Conservation (phyloP, 1,140 invertebrate genomes). For the Amphibalanus amphitrite region DNA sequence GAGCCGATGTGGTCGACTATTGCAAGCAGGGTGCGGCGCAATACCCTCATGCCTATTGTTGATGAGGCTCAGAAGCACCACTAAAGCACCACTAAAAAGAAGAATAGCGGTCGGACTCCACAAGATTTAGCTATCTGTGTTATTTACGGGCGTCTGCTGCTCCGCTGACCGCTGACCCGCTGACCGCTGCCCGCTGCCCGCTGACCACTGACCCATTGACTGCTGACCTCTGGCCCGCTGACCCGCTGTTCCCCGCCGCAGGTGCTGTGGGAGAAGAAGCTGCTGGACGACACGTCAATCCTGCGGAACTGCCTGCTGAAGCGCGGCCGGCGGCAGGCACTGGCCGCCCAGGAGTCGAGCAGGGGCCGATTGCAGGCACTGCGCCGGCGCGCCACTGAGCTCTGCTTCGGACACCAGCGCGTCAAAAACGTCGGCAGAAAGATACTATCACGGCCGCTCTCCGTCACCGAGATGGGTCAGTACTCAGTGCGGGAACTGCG, state of each 20-base stretch:
- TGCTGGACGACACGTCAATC: not conserved
- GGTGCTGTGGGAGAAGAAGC: not conserved
- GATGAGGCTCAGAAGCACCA: no score
- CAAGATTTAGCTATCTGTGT: no score
- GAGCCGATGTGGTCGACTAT: no score
- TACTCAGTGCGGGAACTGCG: not conserved
- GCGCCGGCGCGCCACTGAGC: not conserved
- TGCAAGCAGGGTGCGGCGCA: no score
- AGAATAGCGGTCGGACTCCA: no score
- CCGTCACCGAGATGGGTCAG: not conserved
- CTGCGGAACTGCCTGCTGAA: not conserved
- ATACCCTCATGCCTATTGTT: no score
- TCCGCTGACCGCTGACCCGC: no score
- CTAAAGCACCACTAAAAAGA: no score
- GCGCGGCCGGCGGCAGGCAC: not conserved
- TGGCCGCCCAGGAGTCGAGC: no score
- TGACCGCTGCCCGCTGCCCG: no score
- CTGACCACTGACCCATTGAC: not conserved
- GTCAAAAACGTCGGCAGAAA: not conserved
- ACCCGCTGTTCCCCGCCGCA: no score
- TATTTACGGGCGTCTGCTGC: no score
- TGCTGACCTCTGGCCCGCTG: not conserved
- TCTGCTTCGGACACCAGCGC: not conserved
- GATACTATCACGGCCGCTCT: not conserved
- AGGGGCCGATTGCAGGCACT: not conserved